Evolutionary conservation across 1,140 invertebrate species (phyloP).

Genomic region (Drosophila leontia): DNA sequence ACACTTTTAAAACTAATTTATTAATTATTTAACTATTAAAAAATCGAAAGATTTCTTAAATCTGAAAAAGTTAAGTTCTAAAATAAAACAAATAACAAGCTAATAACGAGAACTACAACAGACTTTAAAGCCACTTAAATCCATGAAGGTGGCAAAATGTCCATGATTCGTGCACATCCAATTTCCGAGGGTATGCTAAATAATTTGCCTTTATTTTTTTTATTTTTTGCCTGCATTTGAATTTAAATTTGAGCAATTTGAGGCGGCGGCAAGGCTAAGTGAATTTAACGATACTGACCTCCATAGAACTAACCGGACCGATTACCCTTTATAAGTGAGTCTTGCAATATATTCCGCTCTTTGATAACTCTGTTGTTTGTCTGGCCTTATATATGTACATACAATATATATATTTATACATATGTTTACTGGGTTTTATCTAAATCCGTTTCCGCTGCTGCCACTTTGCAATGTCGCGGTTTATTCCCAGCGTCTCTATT

Average conservation of each 20-base stretch:
- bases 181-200: constrained; percentile 12
- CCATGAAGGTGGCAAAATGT: not conserved
- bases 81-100: not conserved
- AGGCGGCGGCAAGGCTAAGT: constrained; percentile 35
- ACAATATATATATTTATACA: not conserved
- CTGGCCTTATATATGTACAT: not conserved
- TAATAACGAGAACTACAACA: not conserved
- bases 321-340: constrained; percentile 27
- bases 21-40: not conserved
- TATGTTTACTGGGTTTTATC: constrained; percentile 19
- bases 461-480: constrained; percentile 17
- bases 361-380: constrained; percentile 23
- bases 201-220: constrained; percentile 11
- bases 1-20: not conserved
- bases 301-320: constrained; percentile 33
- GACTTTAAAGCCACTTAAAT: not conserved
- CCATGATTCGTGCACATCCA: not conserved
- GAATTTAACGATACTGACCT: constrained; percentile 46
- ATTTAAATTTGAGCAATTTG: constrained; percentile 44
- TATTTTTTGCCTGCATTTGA: constrained; percentile 32
- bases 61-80: not conserved
- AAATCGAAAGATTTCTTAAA: not conserved
- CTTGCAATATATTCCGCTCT: constrained; percentile 7
- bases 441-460: constrained; percentile 39
- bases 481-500: constrained; percentile 18